Evolutionary conservation across 2,888 invertebrate genomes (phyloP), one percentile per base, ranked within the genome.

Genomic region (Stegana nigrithorax): DNA sequence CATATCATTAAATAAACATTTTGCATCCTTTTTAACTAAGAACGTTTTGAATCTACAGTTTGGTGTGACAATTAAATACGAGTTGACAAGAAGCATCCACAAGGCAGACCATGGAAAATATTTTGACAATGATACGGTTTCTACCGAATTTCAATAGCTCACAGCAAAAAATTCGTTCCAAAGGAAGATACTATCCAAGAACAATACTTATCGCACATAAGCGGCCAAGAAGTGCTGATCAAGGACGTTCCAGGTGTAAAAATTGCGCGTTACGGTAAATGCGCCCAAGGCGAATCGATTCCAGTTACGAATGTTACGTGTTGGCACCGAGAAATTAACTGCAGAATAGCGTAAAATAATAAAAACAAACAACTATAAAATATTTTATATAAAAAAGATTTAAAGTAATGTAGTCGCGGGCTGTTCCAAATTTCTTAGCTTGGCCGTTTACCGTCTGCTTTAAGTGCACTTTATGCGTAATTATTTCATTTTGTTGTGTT

Each of bases 241-340:
- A 75, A 75, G 75, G 75, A 65, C 80, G 65, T 73, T 68, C 45
- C 60, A 63, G 67, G 62, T 65, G 64, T 62, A 42, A 59, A 47
- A 60, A n/a, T n/a, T n/a, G n/a, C n/a, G n/a, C n/a, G n/a, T n/a
- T n/a, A 44, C 67, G 68, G 73, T 68, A 75, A 66, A 68, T 67
- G 55, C 56, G 67, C 42, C 67, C 75, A 78, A 60, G 78, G 58
- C 75, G 75, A 75, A 75, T 75, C 65, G 72, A 75, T 79, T 75
- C 69, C 55, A 32, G 3, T 27, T 53, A 14, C 17, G 7, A 19
- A 14, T 27, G 17, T 19, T 32, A 51, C 25, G 2, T 51, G 25
- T 47, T 47, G n/a, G 39, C 39, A 47, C 10, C 3, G 23, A 25
- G 23, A n/a, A 8, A 21, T 23, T 7, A 32, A 32, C 10, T 12